Conservation (phyloP, 1,140 invertebrate genomes). For the Tribolium castaneum region DNA sequence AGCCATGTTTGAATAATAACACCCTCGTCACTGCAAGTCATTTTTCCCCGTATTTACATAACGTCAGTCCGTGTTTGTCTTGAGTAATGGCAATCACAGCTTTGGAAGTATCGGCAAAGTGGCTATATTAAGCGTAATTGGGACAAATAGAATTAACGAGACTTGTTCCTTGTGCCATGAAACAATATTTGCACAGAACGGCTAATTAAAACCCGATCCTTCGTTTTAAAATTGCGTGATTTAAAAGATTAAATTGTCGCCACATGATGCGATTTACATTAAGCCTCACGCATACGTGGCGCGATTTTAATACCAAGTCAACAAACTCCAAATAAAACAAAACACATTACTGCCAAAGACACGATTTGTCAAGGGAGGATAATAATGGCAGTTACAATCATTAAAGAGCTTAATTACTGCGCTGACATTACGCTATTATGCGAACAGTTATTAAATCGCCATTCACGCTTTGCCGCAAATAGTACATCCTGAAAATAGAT, state of each 20-base stretch:
- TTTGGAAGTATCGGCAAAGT: neutral
- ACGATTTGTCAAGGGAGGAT: neutral
- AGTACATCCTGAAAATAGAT: neutral
- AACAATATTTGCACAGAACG: neutral
- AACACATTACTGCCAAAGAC: neutral
- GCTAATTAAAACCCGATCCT: neutral
- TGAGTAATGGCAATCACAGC: neutral
- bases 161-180: neutral
- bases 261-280: constrained; percentile 27
- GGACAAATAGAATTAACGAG: neutral
- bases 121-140: neutral
- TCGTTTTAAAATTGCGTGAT: constrained; percentile 27
- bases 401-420: neutral
- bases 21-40: neutral
- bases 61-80: neutral
- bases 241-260: constrained; percentile 26
- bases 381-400: neutral
- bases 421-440: neutral
- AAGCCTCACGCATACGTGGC: constrained; percentile 21
- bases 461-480: neutral
- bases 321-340: neutral
- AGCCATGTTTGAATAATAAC: neutral
- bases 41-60: neutral
- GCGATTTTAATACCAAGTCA: constrained; percentile 14
- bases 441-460: neutral